A percentile compares a stretch with the other conserved stretches of the same genome.
These are phyloP conservation scores for Carassius gibelio DNA, from an alignment of 2,113 vertebrate species.

Conservation along the genomic window DNA sequence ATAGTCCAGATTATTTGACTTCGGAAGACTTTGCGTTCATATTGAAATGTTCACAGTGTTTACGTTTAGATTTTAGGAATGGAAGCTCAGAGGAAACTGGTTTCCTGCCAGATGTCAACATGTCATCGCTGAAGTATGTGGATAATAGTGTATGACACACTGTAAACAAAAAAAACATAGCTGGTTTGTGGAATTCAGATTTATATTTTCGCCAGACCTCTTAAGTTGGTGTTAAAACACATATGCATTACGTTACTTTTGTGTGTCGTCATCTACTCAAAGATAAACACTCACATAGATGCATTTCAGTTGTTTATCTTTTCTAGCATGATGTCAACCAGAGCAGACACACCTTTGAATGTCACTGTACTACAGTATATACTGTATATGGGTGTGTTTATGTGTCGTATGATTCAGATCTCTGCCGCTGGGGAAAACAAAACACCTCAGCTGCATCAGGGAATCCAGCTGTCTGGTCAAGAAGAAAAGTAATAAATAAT, in stretches of 20 bases:
- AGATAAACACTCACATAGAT: neutral
- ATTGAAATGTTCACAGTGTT: neutral
- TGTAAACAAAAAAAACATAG: conserved; percentile 5
- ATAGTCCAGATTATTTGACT: too few species aligned
- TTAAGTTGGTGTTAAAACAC: neutral
- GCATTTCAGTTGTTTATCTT: conserved; percentile 41
- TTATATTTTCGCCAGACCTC: neutral
- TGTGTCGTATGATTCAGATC: conserved; percentile 22
- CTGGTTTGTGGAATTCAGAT: neutral
- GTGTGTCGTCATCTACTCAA: neutral
- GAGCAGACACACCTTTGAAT: neutral
- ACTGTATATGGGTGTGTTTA: neutral
- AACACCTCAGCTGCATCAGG: conserved; percentile 17
- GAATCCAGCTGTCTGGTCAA: conserved; percentile 53
- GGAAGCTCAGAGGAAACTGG: neutral
- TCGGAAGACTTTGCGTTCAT: too few species aligned
- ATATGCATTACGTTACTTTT: neutral
- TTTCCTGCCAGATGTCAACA: neutral
- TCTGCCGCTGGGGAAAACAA: neutral
- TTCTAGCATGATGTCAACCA: neutral
- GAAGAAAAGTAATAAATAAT: conserved; percentile 72
- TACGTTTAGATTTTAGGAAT: neutral
- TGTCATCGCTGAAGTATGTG: neutral
- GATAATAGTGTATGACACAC: neutral
- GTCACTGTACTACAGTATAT: conserved; percentile 1